A percentile compares a stretch with the other conserved stretches of the same genome.
These are phyloP conservation scores for Hirtodrosophila cameraria DNA, from an alignment of 2,888 invertebrate species.

Conservation along the genomic window DNA sequence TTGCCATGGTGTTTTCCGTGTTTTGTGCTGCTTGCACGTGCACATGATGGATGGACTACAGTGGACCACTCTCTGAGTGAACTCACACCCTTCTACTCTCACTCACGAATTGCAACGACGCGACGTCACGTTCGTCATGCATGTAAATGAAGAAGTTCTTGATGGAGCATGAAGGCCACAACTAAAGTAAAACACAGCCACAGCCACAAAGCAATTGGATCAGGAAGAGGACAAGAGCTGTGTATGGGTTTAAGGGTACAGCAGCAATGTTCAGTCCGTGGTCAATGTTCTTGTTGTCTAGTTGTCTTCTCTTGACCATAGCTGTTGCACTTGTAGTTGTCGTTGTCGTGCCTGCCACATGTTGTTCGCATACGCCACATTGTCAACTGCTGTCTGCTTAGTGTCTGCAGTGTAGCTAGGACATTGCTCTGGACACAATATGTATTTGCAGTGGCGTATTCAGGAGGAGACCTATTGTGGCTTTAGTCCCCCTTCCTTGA, in stretches of 20 bases:
- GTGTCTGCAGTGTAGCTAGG: constrained; percentile 52
- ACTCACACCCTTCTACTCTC: too few species aligned
- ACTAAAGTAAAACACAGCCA: constrained; percentile 23
- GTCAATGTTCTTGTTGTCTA: constrained; percentile 14
- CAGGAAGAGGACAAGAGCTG: background rate
- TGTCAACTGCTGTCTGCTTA: constrained; percentile 68
- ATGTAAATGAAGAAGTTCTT: constrained; percentile 75
- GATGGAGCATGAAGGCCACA: constrained; percentile 26
- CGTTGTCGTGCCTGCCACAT: constrained; percentile 27
- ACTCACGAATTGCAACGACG: constrained; percentile 11
- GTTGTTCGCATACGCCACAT: constrained; percentile 63
- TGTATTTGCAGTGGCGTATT: too few species aligned
- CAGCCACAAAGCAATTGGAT: too few species aligned
- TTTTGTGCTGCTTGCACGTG: constrained; percentile 53
- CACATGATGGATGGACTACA: constrained; percentile 66
- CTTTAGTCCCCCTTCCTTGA: too few species aligned
- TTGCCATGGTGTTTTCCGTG: background rate
- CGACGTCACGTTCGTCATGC: constrained; percentile 66
- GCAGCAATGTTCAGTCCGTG: constrained; percentile 23
- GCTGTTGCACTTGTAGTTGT: background rate
- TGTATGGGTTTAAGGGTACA: background rate
- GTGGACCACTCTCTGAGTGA: constrained; percentile 24
- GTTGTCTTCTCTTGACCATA: constrained; percentile 6
- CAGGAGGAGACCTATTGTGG: too few species aligned
- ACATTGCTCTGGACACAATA: constrained; percentile 18